Base-by-base conservation (phyloP, 2,888 invertebrate species). In the Lymantria monacha region DNA sequence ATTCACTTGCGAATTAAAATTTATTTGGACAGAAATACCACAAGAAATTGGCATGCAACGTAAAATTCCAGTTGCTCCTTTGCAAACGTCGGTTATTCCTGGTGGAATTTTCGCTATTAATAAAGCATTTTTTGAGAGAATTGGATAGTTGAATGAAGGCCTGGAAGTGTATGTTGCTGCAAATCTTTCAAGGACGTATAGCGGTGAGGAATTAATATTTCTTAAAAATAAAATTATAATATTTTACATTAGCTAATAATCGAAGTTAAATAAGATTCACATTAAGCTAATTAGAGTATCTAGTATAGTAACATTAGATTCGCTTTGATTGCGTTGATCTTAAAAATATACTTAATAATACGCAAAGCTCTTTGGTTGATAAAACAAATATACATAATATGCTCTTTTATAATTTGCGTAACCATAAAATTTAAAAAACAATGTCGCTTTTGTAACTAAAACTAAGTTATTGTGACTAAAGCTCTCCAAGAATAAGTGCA, bases 141-240 rank as follows among this genome's bases (percentile, higher is more conserved):
- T 99, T 36, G 99, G 99, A 38, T 97, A 96, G 41, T 99, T 99
- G 84, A 99, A 99, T 85, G 96, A 97, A 36, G 98, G 97, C 10
- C 98, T 99, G 88, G 98, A 99, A 81, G 98, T 98, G 70, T 99
- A 99, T 99, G 99, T 99, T 48, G 98, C 98, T 41, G 98, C 99
- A 84, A 99, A 38, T 98, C 98, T 1, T 99, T 99, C 86, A 98
- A 98, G 93, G 96, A 5, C 22, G 99, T 99, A 99, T 74, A 99
- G 99, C 36, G 99, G 99, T 5, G 99, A 10, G 33, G 9, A 33
- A 8, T 10, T 33, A 9, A 33, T 33, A 8, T 8, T 10, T 33
- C 22, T 33, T 8, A 33, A 33, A 33, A 33, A 8, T 5, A 33
- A 1, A 33, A 33, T 97, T 96, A 92, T 96, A 22, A 22, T 2